These are phyloP conservation scores for Drosophila neonasuta DNA, from an alignment of 2,888 invertebrate species.

Conservation along the genomic window DNA sequence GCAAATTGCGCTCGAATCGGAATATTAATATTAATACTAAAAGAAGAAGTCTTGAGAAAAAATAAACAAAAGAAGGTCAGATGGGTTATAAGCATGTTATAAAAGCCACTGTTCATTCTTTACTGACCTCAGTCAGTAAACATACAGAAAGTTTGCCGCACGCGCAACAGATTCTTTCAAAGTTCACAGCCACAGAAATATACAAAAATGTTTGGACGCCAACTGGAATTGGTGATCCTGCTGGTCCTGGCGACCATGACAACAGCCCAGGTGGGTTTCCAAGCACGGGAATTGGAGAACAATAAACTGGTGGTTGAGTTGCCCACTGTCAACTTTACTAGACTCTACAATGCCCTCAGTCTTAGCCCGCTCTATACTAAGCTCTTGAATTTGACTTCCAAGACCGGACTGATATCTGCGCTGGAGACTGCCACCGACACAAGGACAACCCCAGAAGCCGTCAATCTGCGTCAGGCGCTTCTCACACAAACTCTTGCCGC, in stretches of 20 bases:
- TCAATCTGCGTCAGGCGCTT: neutral
- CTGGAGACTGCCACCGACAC: neutral
- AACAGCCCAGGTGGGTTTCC: neutral
- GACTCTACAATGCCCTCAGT: conserved; percentile 19
- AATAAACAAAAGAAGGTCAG: conserved; percentile 11
- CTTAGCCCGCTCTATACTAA: conserved; percentile 10
- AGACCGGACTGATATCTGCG: neutral
- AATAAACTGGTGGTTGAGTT: conserved; percentile 10
- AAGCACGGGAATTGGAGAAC: neutral
- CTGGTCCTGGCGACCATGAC: neutral
- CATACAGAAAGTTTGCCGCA: conserved; percentile 1
- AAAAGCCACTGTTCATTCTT: conserved; percentile 7
- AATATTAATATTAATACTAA: conserved; percentile 14
- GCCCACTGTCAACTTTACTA: conserved; percentile 16
- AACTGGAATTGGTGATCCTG: neutral
- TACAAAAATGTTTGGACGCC: neutral
- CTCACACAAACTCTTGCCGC: neutral
- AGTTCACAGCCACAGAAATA: neutral
- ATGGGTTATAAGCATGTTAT: conserved; percentile 9
- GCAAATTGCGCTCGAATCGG: conserved; percentile 21
- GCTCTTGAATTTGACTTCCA: conserved; percentile 10
- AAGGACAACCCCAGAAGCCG: neutral
- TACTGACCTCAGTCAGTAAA: conserved; percentile 25
- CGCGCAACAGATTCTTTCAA: neutral
- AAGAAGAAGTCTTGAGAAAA: neutral